phyloP scores from a whole-genome alignment of 2,113 vertebrate genomes.

The Rynchops niger region DNA sequence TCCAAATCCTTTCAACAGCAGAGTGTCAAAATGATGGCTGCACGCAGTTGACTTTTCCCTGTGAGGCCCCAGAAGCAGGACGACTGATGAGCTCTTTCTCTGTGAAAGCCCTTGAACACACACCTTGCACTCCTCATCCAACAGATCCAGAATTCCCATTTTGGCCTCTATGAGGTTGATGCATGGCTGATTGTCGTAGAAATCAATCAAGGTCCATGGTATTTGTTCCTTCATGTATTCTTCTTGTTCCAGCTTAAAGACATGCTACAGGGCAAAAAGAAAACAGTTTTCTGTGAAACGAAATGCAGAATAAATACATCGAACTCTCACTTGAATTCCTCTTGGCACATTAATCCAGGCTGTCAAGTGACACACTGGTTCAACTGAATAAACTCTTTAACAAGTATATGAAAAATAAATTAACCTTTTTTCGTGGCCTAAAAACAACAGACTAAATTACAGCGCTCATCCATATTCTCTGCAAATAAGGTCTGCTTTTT shows the following conservation, averaged over 20 bases:
- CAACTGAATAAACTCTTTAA: slow-evolving; percentile 3
- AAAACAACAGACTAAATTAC: slow-evolving; percentile 11
- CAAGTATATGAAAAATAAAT: slow-evolving; percentile 9
- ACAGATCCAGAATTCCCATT: slow-evolving; percentile 92
- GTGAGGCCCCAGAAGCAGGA: neutral
- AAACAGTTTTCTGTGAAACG: slow-evolving; percentile 12
- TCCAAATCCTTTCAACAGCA: neutral
- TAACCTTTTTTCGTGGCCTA: slow-evolving; percentile 2
- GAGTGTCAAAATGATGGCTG: neutral
- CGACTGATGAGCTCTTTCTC: neutral
- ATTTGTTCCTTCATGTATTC: slow-evolving; percentile 99
- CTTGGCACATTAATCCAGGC: neutral
- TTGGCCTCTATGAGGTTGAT: slow-evolving; percentile 99
- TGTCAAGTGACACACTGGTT: neutral
- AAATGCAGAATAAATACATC: neutral
- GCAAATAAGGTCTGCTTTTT: neutral
- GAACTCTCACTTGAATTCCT: neutral
- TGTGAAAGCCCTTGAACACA: neutral
- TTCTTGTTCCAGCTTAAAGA: slow-evolving; percentile 98
- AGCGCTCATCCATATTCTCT: neutral
- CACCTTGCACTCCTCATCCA: slow-evolving; percentile 98
- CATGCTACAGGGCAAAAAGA: slow-evolving; percentile 81
- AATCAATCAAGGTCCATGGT: slow-evolving; percentile 98
- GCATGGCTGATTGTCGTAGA: slow-evolving; percentile 99
- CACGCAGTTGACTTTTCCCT: neutral